Conservation (phyloP, 2,888 invertebrate genomes). For the Eupsilia transversa region DNA sequence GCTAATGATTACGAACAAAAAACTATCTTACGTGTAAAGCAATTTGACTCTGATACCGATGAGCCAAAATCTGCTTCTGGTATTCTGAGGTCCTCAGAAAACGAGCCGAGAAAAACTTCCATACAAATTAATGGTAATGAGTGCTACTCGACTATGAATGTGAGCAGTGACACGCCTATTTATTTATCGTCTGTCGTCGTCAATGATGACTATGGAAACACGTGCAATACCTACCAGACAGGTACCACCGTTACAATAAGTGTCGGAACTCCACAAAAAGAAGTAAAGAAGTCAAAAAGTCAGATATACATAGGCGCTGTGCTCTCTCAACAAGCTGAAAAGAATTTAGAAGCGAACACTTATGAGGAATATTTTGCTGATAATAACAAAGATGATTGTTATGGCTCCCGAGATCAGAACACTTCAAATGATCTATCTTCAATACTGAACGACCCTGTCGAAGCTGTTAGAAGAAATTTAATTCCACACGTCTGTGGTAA, state of each 20-base stretch:
- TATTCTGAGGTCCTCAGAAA: constrained; percentile 77
- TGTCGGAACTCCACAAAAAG: constrained; percentile 88
- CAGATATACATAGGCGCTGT: constrained; percentile 88
- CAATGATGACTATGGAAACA: constrained; percentile 89
- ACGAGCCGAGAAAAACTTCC: constrained; percentile 91
- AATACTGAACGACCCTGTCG: constrained; percentile 93
- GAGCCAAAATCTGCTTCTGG: constrained; percentile 73
- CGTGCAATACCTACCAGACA: constrained; percentile 87
- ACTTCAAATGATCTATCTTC: constrained; percentile 85
- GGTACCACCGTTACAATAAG: constrained; percentile 92
- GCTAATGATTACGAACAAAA: constrained; percentile 87
- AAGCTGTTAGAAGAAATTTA: constrained; percentile 93
- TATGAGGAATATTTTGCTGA: constrained; percentile 86
- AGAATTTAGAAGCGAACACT: constrained; percentile 77
- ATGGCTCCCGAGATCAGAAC: constrained; percentile 64
- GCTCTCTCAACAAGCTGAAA: constrained; percentile 77
- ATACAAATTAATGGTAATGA: constrained; percentile 94
- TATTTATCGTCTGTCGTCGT: constrained; percentile 94
- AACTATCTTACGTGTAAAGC: constrained; percentile 85
- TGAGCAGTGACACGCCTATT: constrained; percentile 92
- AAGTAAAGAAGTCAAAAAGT: constrained; percentile 86
- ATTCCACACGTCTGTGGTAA: constrained; percentile 95
- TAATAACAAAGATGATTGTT: constrained; percentile 66
- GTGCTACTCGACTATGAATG: constrained; percentile 94
- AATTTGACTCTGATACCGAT: constrained; percentile 88